Evolutionary conservation across 1,140 invertebrate species (phyloP).

Genomic region (Trachymyrmex septentrionalis): DNA sequence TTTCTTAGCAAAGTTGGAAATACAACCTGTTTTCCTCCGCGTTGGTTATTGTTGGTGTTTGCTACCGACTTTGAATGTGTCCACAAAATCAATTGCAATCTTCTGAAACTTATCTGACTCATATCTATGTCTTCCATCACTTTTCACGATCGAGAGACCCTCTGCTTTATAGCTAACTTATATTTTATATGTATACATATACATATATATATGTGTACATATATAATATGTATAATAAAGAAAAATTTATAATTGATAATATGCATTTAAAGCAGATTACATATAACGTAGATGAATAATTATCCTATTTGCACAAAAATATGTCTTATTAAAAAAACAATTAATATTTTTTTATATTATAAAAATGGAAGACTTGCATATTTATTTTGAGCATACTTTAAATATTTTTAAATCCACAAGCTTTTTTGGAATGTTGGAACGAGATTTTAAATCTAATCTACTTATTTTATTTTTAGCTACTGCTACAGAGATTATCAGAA

Average conservation of each 20-base stretch:
- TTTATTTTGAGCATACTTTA: background rate
- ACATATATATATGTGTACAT: background rate
- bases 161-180: background rate
- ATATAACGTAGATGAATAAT: background rate
- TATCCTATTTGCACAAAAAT: background rate
- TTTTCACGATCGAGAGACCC: constrained; percentile 12
- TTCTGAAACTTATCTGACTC: background rate
- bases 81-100: constrained; percentile 42
- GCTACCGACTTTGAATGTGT: constrained; percentile 11
- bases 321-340: background rate
- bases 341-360: background rate
- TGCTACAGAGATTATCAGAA: background rate
- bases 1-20: background rate
- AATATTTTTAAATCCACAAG: background rate
- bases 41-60: constrained; percentile 22
- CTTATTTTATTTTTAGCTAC: background rate
- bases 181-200: background rate
- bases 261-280: background rate
- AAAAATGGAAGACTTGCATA: background rate
- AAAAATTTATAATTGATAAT: background rate
- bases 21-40: background rate
- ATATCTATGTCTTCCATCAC: background rate
- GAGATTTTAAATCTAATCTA: background rate
- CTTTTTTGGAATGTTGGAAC: background rate
- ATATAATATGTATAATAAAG: background rate